Conservation (phyloP, 2,797 vertebrate species). For the Novumbra hubbsi region DNA sequence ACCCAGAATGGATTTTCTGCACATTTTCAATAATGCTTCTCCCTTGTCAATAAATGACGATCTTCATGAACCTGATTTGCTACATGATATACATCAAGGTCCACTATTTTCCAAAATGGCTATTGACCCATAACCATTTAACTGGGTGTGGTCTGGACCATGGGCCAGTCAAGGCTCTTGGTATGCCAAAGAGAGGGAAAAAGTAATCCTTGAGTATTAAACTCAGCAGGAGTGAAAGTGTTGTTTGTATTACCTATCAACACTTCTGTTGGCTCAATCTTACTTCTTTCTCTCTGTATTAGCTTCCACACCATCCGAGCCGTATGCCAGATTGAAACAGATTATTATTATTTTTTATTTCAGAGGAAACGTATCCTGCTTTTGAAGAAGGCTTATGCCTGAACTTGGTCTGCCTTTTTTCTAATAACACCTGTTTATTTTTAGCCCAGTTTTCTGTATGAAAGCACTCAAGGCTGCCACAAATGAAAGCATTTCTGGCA, state of each 20-base stretch:
- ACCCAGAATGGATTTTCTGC: too few relatives aligned
- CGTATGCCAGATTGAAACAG: not conserved
- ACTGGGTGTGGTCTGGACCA: too few relatives aligned
- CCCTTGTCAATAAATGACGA: too few relatives aligned
- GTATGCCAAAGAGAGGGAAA: not conserved
- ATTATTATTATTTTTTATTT: conserved; percentile 18
- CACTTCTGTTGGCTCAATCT: not conserved
- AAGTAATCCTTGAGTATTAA: not conserved
- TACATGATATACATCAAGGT: too few relatives aligned
- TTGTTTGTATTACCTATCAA: not conserved
- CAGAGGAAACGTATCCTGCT: conserved; percentile 31
- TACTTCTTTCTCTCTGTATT: not conserved
- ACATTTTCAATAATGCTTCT: too few relatives aligned
- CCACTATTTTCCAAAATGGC: too few relatives aligned
- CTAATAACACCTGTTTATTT: conserved; percentile 6
- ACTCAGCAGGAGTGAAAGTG: not conserved
- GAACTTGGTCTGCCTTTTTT: conserved; percentile 13
- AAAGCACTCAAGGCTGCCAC: conserved; percentile 1
- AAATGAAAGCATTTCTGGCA: conserved; percentile 7
- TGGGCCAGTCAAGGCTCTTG: too few relatives aligned
- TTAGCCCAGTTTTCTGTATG: conserved; percentile 7
- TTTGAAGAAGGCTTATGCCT: not conserved
- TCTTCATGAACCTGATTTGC: too few relatives aligned
- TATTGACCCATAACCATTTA: too few relatives aligned
- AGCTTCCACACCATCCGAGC: not conserved